Percentiles rank a stretch among this genome's conserved stretches.
Conservation (phyloP, 1,140 invertebrate genomes). For the Hyphantria cunea region DNA sequence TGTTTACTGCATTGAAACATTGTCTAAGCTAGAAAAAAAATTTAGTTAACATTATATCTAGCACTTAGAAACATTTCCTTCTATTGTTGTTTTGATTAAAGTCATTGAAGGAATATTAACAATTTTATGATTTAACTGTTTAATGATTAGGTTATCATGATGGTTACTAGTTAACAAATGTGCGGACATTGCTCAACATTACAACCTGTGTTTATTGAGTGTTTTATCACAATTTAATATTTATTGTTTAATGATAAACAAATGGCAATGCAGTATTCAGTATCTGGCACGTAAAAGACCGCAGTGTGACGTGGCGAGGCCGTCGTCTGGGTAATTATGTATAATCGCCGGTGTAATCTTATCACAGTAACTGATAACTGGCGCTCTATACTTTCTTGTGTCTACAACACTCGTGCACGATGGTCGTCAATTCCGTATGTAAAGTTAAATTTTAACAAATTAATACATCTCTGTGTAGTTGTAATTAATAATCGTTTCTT, state of each 20-base stretch:
- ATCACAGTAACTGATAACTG: conserved; percentile 42
- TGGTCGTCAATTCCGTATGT: conserved; percentile 67
- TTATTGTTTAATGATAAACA: conserved; percentile 33
- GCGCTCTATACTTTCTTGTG: conserved; percentile 38
- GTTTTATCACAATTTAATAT: conserved; percentile 7
- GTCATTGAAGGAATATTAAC: too few species aligned
- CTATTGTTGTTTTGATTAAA: too few species aligned
- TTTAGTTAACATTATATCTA: too few species aligned
- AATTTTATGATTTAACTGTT: too few species aligned
- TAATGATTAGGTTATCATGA: too few species aligned
- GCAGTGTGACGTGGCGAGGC: conserved; percentile 53
- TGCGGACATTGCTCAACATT: conserved; percentile 7
- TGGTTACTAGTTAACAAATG: background rate
- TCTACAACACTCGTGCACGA: conserved; percentile 40
- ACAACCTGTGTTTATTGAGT: conserved; percentile 20
- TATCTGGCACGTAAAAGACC: conserved; percentile 42
- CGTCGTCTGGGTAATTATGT: conserved; percentile 51
- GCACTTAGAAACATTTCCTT: too few species aligned
- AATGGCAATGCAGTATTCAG: conserved; percentile 51
- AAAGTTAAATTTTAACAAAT: conserved; percentile 1
- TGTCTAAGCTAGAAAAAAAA: too few species aligned
- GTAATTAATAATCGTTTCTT: background rate
- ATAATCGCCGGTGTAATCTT: conserved; percentile 58
- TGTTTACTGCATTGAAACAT: too few species aligned
- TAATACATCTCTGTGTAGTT: background rate